Evolutionary conservation across 2,888 invertebrate species (phyloP).

Genomic region (Graphium colonna): DNA sequence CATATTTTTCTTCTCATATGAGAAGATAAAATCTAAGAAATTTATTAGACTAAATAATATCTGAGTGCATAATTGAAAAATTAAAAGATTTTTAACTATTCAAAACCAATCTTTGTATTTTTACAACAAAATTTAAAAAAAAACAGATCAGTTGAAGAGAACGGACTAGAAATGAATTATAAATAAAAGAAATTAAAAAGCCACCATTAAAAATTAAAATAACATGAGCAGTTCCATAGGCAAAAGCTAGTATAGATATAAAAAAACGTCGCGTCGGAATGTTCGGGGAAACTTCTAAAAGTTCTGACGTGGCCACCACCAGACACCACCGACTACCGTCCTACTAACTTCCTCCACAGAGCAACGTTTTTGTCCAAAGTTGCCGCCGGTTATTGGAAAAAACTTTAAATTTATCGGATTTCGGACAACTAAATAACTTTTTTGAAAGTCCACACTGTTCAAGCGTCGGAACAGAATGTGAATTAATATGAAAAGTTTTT

Average conservation of each 20-base stretch:
- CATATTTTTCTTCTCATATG: too few relatives aligned
- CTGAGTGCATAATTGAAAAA: too few relatives aligned
- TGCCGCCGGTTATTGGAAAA: conserved; percentile 43
- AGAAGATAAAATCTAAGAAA: too few relatives aligned
- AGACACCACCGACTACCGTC: conserved; percentile 33
- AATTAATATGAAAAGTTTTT: not conserved
- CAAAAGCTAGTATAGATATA: conserved; percentile 13
- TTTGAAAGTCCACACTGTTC: not conserved
- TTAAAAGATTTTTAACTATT: too few relatives aligned
- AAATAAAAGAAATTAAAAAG: too few relatives aligned
- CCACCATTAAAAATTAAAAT: not conserved
- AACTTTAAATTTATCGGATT: conserved; percentile 38
- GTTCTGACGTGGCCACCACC: conserved; percentile 36
- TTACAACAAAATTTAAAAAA: too few relatives aligned
- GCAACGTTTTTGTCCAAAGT: conserved; percentile 33
- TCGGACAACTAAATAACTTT: conserved; percentile 8
- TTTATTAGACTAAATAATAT: too few relatives aligned
- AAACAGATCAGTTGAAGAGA: too few relatives aligned
- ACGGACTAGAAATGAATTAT: too few relatives aligned
- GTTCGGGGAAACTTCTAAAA: conserved; percentile 32
- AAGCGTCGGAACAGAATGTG: not conserved
- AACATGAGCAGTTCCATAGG: not conserved
- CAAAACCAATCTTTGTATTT: too few relatives aligned
- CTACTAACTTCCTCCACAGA: conserved; percentile 32
- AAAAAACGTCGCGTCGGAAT: conserved; percentile 24